Evolutionary conservation across 2,797 vertebrate species (phyloP).

Genomic region (Parauchenoglanis punctatus): DNA sequence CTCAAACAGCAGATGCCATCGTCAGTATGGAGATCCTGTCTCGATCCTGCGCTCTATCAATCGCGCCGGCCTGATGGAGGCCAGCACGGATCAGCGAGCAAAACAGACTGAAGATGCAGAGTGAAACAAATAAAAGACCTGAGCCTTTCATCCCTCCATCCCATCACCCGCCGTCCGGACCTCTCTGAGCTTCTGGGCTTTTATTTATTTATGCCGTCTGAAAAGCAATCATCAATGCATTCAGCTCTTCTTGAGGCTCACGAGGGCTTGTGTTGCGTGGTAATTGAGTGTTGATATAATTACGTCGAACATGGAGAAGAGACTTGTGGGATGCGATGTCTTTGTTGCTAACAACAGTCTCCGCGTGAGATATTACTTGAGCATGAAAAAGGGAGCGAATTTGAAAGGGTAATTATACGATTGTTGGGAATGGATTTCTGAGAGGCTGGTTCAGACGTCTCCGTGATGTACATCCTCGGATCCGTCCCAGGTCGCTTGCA

Average conservation of each 20-base stretch:
- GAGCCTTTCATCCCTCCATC: slow-evolving; percentile 42
- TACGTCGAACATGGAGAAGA: slow-evolving; percentile 62
- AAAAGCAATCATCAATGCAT: slow-evolving; percentile 23
- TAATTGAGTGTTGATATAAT: slow-evolving; percentile 69
- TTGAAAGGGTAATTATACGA: slow-evolving; percentile 68
- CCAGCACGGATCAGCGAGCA: slow-evolving; percentile 59
- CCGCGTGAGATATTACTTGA: slow-evolving; percentile 57
- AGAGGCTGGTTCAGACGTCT: slow-evolving; percentile 39
- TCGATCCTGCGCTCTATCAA: slow-evolving; percentile 52
- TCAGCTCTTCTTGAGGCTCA: slow-evolving; percentile 20
- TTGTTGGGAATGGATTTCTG: slow-evolving; percentile 56
- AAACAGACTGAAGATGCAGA: slow-evolving; percentile 52
- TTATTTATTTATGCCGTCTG: slow-evolving; percentile 30
- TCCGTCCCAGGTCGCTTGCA: slow-evolving; percentile 21
- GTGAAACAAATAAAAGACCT: slow-evolving; percentile 28
- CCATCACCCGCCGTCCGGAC: slow-evolving; percentile 29
- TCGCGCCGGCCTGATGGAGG: slow-evolving; percentile 59
- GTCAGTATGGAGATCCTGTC: slow-evolving; percentile 10
- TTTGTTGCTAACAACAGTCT: slow-evolving; percentile 59
- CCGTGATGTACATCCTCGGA: slow-evolving; percentile 29
- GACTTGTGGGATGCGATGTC: slow-evolving; percentile 66
- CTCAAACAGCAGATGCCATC: neutral
- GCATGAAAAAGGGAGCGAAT: slow-evolving; percentile 55
- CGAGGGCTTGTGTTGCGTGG: slow-evolving; percentile 33
- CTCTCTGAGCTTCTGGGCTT: slow-evolving; percentile 17